These are phyloP conservation scores for Colletes collaris DNA, from an alignment of 2,888 invertebrate species.

Conservation along the genomic window DNA sequence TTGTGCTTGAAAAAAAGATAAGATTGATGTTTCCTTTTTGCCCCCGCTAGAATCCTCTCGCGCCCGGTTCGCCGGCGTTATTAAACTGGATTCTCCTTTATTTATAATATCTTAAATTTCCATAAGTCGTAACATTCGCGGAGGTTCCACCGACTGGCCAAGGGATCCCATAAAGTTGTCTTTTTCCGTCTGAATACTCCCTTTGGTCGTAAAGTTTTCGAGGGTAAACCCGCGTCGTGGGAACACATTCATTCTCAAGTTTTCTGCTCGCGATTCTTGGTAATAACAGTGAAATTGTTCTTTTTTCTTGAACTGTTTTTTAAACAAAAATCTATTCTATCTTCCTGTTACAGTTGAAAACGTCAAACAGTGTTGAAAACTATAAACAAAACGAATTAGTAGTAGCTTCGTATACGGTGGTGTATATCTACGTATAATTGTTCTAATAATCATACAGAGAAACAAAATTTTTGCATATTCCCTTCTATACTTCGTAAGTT, in stretches of 20 bases:
- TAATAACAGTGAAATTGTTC: neutral
- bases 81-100: slow-evolving; percentile 37
- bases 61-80: slow-evolving; percentile 13
- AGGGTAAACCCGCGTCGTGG: slow-evolving; percentile 14
- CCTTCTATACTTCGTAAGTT: no score
- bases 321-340: no score
- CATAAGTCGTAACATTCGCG: slow-evolving; percentile 20
- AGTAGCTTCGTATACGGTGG: no score
- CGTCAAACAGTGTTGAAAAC: no score
- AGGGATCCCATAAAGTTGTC: slow-evolving; percentile 12
- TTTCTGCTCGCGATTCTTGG: slow-evolving; percentile 2
- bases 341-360: no score
- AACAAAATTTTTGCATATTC: no score
- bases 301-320: no score
- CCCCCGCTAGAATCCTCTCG: neutral
- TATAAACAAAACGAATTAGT: no score
- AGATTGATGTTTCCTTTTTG: slow-evolving; percentile 14
- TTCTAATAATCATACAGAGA: no score
- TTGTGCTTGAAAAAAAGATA: slow-evolving; percentile 11
- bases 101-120: slow-evolving; percentile 45
- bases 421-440: no score
- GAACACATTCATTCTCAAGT: slow-evolving; percentile 3
- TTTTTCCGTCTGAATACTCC: slow-evolving; percentile 15
- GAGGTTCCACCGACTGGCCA: slow-evolving; percentile 17
- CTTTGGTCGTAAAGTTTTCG: slow-evolving; percentile 20